These are phyloP conservation scores for Corvus moneduloides DNA, from an alignment of 2,113 vertebrate species.

Conservation along the genomic window DNA sequence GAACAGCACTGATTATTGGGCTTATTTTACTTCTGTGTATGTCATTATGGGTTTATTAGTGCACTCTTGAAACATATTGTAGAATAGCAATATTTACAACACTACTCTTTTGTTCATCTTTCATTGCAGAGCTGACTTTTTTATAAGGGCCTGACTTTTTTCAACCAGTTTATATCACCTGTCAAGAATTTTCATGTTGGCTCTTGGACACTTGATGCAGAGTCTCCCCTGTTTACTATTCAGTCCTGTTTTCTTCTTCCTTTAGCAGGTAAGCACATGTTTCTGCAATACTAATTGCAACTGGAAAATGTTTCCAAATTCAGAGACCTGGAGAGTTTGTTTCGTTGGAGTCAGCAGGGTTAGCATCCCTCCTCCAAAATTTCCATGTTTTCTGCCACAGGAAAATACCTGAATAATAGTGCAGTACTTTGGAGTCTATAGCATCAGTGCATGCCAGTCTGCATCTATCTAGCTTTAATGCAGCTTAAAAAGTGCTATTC, in stretches of 20 bases:
- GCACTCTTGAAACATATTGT: neutral
- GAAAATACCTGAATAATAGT: neutral
- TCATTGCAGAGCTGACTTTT: conserved; percentile 39
- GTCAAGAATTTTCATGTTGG: conserved; percentile 15
- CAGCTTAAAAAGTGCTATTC: neutral
- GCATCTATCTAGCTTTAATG: neutral
- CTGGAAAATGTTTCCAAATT: neutral
- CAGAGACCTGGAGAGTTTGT: neutral
- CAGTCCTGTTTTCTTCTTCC: neutral
- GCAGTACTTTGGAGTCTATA: neutral
- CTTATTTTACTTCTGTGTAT: neutral
- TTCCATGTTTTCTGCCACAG: neutral
- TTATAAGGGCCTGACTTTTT: neutral
- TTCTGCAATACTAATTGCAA: neutral
- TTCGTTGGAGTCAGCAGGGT: neutral
- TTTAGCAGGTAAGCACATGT: conserved; percentile 47
- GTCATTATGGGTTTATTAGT: neutral
- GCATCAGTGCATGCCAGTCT: neutral
- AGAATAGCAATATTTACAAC: neutral
- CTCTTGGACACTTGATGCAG: neutral
- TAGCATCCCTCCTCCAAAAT: neutral
- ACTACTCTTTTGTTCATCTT: neutral
- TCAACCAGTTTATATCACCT: neutral
- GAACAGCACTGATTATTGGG: neutral
- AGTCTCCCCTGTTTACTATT: neutral